Base-by-base conservation (phyloP, 2,113 vertebrate species). In the Istiophorus platypterus region DNA sequence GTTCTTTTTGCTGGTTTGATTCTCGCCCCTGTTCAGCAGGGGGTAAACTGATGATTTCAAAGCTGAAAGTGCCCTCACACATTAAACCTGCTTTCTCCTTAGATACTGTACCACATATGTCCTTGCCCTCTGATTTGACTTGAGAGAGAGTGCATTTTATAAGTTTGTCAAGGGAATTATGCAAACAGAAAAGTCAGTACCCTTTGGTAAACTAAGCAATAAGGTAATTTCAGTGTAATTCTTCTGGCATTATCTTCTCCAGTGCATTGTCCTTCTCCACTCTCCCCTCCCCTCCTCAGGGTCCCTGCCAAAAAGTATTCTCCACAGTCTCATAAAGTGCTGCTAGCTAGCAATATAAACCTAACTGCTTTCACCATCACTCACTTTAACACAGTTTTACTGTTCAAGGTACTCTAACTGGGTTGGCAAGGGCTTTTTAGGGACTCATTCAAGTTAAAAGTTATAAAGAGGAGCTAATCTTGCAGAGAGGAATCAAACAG, bases 371-470 rank as follows among this genome's bases (percentile, higher is more conserved):
- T 76, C 31, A 64, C 82, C 24, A 89, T 85, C 69, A 79, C 57
- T 91, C 76, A 86, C 74, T 88, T 88, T 56, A 91, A 89, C 67
- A 64, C 75, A 42, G 34, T 71, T 85, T 90, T 72, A 79, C 59
- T 49, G 72, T 74, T 85, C 29, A 59, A 26, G 70, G 5, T 78
- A 88, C 71, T 72, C 86, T 81, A 75, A 90, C 71, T 78, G 29
- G 54, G 65, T 57, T 15, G 2, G 74, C 75, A 66, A 71, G 34
- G 54, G 78, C 67, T 54, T 76, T 89, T 87, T 68, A 74, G 49
- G 61, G 74, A 76, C 80, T 62, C 47, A 65, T 77, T 89, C 15
- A 59, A 72, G 62, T 57, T 76, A 82, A 86, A 63, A 51, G 42
- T 71, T 61, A 62, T 65, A 74, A 76, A 80, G 72, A 62, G 18